Percentiles rank a stretch among this genome's conserved stretches.
phyloP scores from a whole-genome alignment of 2,888 invertebrate genomes.

The Alviniconcha strummeri region DNA sequence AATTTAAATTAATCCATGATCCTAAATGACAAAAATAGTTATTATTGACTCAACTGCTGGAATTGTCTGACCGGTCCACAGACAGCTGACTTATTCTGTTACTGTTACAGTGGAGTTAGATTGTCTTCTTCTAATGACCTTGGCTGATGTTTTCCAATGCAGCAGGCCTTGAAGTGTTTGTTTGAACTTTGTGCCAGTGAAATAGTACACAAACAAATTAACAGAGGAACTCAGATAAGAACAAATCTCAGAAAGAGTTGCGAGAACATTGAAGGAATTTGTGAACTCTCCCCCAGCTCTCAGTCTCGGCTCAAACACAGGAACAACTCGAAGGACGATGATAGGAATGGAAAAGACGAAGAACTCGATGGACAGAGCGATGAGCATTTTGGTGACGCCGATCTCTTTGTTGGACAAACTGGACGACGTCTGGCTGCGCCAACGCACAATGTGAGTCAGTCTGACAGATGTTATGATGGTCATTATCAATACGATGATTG shows the following conservation, averaged over 20 bases:
- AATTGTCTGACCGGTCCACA: no score
- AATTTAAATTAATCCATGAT: no score
- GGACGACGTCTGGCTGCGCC: conserved; percentile 9
- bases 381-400: conserved; percentile 24
- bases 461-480: conserved; percentile 16
- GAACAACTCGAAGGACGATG: neutral
- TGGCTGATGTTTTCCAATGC: no score
- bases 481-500: conserved; percentile 6
- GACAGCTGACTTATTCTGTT: no score
- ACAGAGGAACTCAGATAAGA: conserved; percentile 16
- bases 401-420: conserved; percentile 13
- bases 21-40: no score
- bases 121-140: no score
- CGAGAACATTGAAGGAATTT: conserved; percentile 1
- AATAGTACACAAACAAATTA: conserved; percentile 26
- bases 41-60: no score
- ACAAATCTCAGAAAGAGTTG: conserved; percentile 14
- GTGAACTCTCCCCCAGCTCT: neutral
- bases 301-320: conserved; percentile 15
- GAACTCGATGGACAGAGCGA: conserved; percentile 23
- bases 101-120: no score
- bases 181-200: conserved; percentile 21
- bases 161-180: conserved; percentile 14
- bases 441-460: neutral
- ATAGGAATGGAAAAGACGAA: conserved; percentile 11